Evolutionary conservation across 1,140 invertebrate genomes (phyloP), one percentile per base, ranked within the genome.

Genomic region (Drosophila funebris): DNA sequence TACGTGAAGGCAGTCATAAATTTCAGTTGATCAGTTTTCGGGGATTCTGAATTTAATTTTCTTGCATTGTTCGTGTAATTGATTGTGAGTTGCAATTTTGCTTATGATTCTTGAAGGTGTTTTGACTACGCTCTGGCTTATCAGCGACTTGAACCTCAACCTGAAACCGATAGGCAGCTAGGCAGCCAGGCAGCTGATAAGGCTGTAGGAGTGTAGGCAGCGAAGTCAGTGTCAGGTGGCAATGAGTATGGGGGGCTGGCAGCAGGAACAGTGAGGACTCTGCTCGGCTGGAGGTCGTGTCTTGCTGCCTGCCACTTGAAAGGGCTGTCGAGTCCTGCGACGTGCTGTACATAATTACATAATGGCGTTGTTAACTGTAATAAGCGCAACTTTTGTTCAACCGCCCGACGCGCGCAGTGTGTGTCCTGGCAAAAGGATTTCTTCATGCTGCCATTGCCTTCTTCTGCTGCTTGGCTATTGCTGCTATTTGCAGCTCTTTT

Each of bases 361-460:
- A 90, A 90, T 85, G 79, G 74, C 77, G 85, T 73, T 79, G 85
- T 89, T 89, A 89, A 78, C 75, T 73, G 85, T 90, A 90, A 90
- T 90, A 82, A 90, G 85, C 85, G 85, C 85, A 76, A 79, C 79
- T 89, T 83, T 63, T 80, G 84, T 58, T 73, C 52, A 62, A 58
- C 60, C 73, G 60, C 60, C 68, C 60, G 54, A 71, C 44, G 66
- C 37, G 63, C 75, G n/a, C 83, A 88, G 83, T 89, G 79, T 88
- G 83, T 83, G 84, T 88, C 84, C 83, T 89, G 79, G 43, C 29
- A 37, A 88, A 88, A 89, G 83, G 84, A 89, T 88, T 88, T 60
- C 37, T 67, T 36, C 31, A 46, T 13, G 54, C 54, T 57, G 14
- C 37, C 48, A 16, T 37, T 48, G 27, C 29, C 57, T 24, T 24